Base-by-base conservation (phyloP, 2,888 invertebrate genomes). In the Parthenolecanium corni region DNA sequence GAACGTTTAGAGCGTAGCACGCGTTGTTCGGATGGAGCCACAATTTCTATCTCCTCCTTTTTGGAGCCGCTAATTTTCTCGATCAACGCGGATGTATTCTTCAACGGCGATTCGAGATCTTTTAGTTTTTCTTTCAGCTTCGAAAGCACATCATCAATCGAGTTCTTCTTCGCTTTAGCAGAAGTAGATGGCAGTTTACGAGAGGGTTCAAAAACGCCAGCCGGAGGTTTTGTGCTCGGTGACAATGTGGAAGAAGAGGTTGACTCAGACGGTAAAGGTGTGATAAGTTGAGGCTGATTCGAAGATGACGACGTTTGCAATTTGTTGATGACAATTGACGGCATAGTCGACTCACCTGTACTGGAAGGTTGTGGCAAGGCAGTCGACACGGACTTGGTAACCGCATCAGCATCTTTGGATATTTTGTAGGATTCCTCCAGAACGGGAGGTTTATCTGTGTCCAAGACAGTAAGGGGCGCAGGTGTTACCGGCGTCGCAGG, bases 141-240 rank as follows among this genome's bases (percentile, higher is more conserved):
- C 6, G 63, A 65, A 12, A 66, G 46, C 47, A 66, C 65, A 51
- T 65, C 65, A n/a, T 62, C 65, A 64, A 51, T 65, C 53, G 20
- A 68, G 40, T 51, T 64, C 66, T 54, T 66, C 66, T 62, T 68
- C 66, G 21, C 62, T 58, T 36, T 65, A 16, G 64, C 47, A 46
- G 52, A 57, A 14, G 64, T 44, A 46, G 52, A 57, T 57, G 63
- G 65, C 49, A 64, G 51, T 57, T 64, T 66, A n/a, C 54, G 56
- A 1, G 84, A 82, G 1, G 84, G 80, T 70, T 84, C 82, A 72
- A 85, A 85, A 69, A 84, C 80, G 6, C 84, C 84, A 0, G 84
- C 84, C 0, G 83, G 83, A 67, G 76, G 76, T 66, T 67, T 67
- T 38, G 56, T 51, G 31, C 65, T 58, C 16, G 47, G n/a, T 70